Evolutionary conservation across 2,113 vertebrate genomes (phyloP), one percentile per base, ranked within the genome.

Genomic region (Corythoichthys haematopterus): DNA sequence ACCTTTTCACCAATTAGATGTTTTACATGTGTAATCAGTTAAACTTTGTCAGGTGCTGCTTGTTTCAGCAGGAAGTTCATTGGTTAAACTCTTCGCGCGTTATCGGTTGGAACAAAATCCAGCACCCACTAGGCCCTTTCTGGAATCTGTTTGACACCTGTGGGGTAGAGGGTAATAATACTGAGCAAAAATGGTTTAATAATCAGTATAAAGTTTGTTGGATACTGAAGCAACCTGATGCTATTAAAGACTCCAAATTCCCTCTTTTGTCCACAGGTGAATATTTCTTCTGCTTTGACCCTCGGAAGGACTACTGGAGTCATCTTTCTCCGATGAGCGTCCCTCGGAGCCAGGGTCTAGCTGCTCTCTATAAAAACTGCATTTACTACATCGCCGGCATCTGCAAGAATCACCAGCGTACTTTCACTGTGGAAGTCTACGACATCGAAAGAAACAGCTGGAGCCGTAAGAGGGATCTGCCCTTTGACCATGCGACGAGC

Each of bases 361-460:
- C 94, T 36, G 93, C 95, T 70, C 92, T 99, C 64, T 92, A 97
- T 84, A 93, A 94, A 78, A 90, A 94, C 88, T 95, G 91, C 78
- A 95, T 98, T 91, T 99, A 98, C 88, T 97, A 97, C 88, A 95
- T 99, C 7, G 98, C 94, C 7, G 98, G 98, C 77, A 96, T 94
- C 85, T 96, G 95, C 87, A 93, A 91, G 84, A 96, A 96, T 90
- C 96, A 98, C 84, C 96, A 98, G 75, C 97, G 97, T 68, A 93
- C 95, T 85, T 98, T 98, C 89, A 98, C 94, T 28, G 92, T 99
- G 55, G 98, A 99, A 92, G 94, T 94, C 84, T 99, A 98, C 69
- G 95, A 98, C 81, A 94, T 98, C 9, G 95, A 98, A 56, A 93
- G 92, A 67, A 98, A 96, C 78, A 90, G 88, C 47, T 99, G 98